Evolutionary conservation across 2,113 vertebrate genomes (phyloP).

Genomic region (Cyanoderma ruficeps): DNA sequence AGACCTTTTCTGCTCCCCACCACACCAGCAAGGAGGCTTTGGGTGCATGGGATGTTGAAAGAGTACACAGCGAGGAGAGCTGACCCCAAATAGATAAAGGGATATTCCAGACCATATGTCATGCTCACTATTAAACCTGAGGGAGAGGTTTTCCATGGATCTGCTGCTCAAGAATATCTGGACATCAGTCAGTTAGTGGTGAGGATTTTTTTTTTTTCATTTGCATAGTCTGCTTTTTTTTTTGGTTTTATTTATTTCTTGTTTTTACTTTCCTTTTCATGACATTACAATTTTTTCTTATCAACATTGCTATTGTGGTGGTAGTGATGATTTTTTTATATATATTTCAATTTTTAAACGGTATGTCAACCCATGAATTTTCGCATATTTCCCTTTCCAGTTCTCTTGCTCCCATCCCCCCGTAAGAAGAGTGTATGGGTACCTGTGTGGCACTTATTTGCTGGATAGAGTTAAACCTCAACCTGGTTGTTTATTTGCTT

Average conservation of each 20-base stretch:
- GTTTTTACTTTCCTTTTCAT: not conserved
- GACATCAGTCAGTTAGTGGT: not conserved
- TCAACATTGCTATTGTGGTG: not conserved
- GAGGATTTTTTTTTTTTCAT: not conserved
- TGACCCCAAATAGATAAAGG: too few relatives aligned
- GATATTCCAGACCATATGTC: too few relatives aligned
- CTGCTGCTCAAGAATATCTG: not conserved
- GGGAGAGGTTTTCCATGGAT: not conserved
- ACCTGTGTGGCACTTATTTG: not conserved
- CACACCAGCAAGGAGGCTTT: fast-evolving
- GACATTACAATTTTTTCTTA: not conserved
- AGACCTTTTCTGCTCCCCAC: not conserved
- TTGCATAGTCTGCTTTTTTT: not conserved
- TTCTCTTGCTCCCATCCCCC: not conserved
- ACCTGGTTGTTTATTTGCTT: not conserved
- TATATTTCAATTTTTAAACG: not conserved
- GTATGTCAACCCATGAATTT: not conserved
- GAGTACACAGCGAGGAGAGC: not conserved
- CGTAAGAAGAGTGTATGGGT: not conserved
- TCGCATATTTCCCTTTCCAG: not conserved
- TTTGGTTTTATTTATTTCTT: not conserved
- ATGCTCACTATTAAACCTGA: not conserved
- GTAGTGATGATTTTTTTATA: not conserved
- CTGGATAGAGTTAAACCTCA: not conserved
- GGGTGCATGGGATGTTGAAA: not conserved